phyloP scores from a whole-genome alignment of 2,888 invertebrate species.

The Myathropa florea region DNA sequence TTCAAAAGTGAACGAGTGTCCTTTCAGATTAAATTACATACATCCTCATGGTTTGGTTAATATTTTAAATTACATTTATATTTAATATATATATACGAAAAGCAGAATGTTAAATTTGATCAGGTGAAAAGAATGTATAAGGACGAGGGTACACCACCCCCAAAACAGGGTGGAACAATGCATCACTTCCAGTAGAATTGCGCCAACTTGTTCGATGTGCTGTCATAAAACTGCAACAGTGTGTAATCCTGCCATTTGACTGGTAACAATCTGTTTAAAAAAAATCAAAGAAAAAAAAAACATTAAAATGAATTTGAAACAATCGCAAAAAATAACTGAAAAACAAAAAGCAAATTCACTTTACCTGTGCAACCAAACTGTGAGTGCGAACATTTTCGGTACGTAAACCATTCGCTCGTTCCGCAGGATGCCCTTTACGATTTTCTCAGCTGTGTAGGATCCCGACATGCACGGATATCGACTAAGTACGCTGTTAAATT shows the following conservation, averaged over 20 bases:
- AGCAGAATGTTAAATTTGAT: slow-evolving; percentile 7
- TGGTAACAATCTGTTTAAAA: slow-evolving; percentile 77
- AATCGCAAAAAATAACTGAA: slow-evolving; percentile 26
- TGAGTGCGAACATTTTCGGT: slow-evolving; percentile 79
- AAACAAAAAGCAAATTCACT: slow-evolving; percentile 5
- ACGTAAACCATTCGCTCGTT: slow-evolving; percentile 79
- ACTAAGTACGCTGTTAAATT: slow-evolving; percentile 75
- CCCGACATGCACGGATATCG: slow-evolving; percentile 79
- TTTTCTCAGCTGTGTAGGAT: slow-evolving; percentile 78
- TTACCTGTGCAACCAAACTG: slow-evolving; percentile 78
- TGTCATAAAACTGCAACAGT: slow-evolving; percentile 77
- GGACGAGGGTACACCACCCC: not conserved
- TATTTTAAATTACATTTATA: not conserved
- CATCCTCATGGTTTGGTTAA: not conserved
- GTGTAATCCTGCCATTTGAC: slow-evolving; percentile 80
- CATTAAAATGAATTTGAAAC: slow-evolving; percentile 31
- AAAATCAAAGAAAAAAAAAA: slow-evolving; percentile 32
- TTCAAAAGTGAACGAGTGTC: not conserved
- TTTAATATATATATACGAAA: not conserved
- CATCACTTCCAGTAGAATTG: slow-evolving; percentile 78
- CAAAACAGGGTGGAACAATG: not conserved
- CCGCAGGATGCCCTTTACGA: slow-evolving; percentile 77
- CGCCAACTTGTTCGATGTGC: slow-evolving; percentile 78
- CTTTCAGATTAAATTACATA: not conserved
- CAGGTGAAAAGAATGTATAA: slow-evolving; percentile 10